Evolutionary conservation across 2,113 vertebrate genomes (phyloP), one percentile per base, ranked within the genome.

Genomic region (Podocnemis expansa): DNA sequence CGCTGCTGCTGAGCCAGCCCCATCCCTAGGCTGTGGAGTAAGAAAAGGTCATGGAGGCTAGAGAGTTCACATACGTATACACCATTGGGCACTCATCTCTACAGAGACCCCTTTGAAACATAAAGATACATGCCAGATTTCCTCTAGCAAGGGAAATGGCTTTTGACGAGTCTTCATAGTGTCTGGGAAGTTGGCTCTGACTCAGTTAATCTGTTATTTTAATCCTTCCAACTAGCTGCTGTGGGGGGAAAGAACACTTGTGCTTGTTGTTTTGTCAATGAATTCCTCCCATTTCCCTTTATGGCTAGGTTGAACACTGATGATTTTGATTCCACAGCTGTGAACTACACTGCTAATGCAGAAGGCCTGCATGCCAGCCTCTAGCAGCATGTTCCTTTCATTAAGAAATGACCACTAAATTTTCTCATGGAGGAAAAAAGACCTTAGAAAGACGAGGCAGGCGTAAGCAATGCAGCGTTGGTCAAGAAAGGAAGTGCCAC

Each of bases 81-180:
- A 38, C 9, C 67, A 70, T 16, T 70, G 67, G 58, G 58, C 14
- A 29, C 27, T 38, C 8, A 6, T 89, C 89, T 80, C 96, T 17
- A 90, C 54, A 16, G 96, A 91, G 94, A 94, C 93, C 5, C 12
- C 5, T 0, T 12, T 80, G 88, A 84, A 96, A 96, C 89, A 96
- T 0, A 1, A 78, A 82, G 56, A 93, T 38, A 76, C 41, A 19
- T 1, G 84, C 31, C 34, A 47, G 22, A 22, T 1, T 60, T 90
- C 25, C 70, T 22, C 1, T 21, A 14, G 0, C 14, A 8, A 21
- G 25, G 0, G 81, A 78, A 89, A 58, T 43, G 0, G 1, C 0
- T n/a, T 0, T 38, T 70, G 38, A 43, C 0, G 1, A 78, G 67
- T 38, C 38, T 75, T 49, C 54, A 49, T 14, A 0, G 2, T 24